phyloP scores from a whole-genome alignment of 2,888 invertebrate genomes.

The Sipha maydis region DNA sequence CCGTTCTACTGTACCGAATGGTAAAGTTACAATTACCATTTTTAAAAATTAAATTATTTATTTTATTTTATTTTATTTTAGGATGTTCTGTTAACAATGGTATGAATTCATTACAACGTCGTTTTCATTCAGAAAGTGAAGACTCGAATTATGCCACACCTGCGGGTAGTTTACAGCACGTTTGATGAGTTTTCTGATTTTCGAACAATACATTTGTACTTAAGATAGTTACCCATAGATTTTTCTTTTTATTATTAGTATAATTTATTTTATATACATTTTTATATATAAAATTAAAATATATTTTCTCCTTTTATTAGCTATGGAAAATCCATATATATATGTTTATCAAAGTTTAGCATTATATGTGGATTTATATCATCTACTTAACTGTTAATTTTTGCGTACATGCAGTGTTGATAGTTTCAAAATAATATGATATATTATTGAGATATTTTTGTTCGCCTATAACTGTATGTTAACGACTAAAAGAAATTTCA shows the following conservation, averaged over 20 bases:
- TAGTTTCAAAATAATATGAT: not conserved
- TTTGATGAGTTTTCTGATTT: slow-evolving; percentile 26
- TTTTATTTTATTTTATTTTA: not conserved
- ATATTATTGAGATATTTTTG: not conserved
- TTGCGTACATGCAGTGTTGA: not conserved
- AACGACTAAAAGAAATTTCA: not conserved
- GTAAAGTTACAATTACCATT: no score
- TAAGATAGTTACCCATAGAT: slow-evolving; percentile 60
- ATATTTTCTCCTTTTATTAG: slow-evolving; percentile 4
- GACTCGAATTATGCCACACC: slow-evolving; percentile 62
- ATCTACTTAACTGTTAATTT: not conserved
- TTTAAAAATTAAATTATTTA: no score
- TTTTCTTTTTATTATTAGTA: slow-evolving; percentile 35
- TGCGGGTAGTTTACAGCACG: slow-evolving; percentile 60
- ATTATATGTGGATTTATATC: not conserved
- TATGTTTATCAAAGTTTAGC: not conserved
- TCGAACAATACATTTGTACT: slow-evolving; percentile 55
- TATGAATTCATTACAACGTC: slow-evolving; percentile 32
- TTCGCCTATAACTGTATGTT: not conserved
- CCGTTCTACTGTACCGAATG: slow-evolving; percentile 31
- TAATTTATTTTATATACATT: slow-evolving; percentile 43
- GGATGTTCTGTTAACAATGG: slow-evolving; percentile 31
- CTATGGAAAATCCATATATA: not conserved
- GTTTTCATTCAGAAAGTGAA: slow-evolving; percentile 58
- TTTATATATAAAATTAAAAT: slow-evolving; percentile 3